phyloP scores from a whole-genome alignment of 2,113 vertebrate genomes.

The Etia nguti region DNA sequence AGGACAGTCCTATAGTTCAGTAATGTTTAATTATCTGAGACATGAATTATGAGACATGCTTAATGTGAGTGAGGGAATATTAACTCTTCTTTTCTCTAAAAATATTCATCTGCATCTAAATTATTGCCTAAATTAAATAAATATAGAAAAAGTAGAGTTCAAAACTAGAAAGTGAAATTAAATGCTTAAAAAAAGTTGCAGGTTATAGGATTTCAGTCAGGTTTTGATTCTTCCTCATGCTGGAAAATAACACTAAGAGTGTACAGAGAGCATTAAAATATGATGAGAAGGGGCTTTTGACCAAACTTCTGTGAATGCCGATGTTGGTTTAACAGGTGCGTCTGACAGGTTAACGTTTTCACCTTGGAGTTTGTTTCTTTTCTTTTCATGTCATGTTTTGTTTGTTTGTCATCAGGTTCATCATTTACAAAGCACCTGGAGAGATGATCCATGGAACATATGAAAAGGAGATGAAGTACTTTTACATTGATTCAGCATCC shows the following conservation, averaged over 20 bases:
- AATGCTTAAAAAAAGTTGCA: too few species aligned
- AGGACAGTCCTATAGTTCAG: too few species aligned
- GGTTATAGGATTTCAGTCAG: not conserved
- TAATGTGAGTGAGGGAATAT: too few species aligned
- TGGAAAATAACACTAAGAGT: not conserved
- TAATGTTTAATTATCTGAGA: too few species aligned
- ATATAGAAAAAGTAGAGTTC: not conserved
- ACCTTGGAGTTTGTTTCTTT: not conserved
- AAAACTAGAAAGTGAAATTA: not conserved
- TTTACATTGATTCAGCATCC: not conserved
- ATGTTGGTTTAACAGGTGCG: too few species aligned
- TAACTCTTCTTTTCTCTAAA: too few species aligned
- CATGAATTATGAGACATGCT: too few species aligned
- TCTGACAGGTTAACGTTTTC: too few species aligned
- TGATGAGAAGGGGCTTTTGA: not conserved
- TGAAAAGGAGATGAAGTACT: not conserved
- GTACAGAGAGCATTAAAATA: not conserved
- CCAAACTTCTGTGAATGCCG: not conserved
- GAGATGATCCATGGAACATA: not conserved
- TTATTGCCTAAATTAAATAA: too few species aligned
- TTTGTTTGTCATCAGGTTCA: not conserved
- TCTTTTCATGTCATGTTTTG: too few species aligned
- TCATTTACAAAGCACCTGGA: not conserved
- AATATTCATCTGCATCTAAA: too few species aligned
- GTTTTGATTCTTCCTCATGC: not conserved